Evolutionary conservation across 2,888 invertebrate genomes (phyloP).

Genomic region (Volucella bombylans): DNA sequence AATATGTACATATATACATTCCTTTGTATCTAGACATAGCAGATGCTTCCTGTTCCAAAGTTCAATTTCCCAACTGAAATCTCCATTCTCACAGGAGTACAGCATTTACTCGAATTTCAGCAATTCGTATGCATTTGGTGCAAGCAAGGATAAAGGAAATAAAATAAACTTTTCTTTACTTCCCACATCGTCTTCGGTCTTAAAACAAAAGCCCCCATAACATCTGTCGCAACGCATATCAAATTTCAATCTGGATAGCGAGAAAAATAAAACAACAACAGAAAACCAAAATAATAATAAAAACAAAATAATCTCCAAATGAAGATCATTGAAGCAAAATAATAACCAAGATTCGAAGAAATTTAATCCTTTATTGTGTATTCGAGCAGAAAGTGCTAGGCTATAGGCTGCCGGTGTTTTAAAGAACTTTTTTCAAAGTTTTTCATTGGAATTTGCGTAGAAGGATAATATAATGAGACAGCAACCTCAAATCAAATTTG

Average conservation of each 20-base stretch:
- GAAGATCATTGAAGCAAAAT: conserved; percentile 50
- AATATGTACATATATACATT: not conserved
- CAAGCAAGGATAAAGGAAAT: conserved; percentile 41
- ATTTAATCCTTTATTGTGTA: conserved; percentile 46
- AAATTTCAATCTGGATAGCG: conserved; percentile 59
- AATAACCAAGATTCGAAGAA: conserved; percentile 46
- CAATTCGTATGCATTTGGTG: conserved; percentile 36
- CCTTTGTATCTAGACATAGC: not conserved
- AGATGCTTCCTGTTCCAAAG: conserved; percentile 42
- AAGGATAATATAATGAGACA: not conserved
- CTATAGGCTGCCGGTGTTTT: conserved; percentile 41
- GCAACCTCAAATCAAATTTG: no score
- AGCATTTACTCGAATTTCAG: conserved; percentile 25
- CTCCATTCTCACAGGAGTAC: not conserved
- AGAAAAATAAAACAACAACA: conserved; percentile 11
- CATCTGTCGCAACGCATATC: conserved; percentile 61
- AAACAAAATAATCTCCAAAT: conserved; percentile 25
- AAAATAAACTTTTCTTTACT: conserved; percentile 44
- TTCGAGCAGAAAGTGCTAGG: conserved; percentile 34
- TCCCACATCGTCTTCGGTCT: conserved; percentile 35
- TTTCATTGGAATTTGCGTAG: not conserved
- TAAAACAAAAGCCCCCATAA: conserved; percentile 53
- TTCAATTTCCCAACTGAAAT: conserved; percentile 19
- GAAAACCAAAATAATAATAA: no score
- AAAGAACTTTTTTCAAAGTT: conserved; percentile 5